Evolutionary conservation across 2,888 invertebrate genomes (phyloP), one percentile per base, ranked within the genome.

Genomic region (Bellardia pandia): DNA sequence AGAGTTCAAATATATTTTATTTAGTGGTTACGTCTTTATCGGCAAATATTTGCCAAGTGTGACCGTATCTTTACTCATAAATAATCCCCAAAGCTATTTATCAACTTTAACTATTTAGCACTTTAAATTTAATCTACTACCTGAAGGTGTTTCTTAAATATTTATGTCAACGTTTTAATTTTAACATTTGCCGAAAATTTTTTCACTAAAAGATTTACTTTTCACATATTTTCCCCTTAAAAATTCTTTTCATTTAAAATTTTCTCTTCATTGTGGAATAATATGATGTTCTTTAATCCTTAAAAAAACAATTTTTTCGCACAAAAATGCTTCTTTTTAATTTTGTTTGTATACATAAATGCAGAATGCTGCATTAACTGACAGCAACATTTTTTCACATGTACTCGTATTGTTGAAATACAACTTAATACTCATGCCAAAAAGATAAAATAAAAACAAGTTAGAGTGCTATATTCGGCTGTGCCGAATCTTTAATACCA

Each of bases 351-450:
- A 77, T 30, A 58, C 14, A 16, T 66, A 77, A 58, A 58, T 68
- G 30, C 14, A 77, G 4, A 68, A 30, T 77, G n/a, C 56, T 66
- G 40, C 23, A 23, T 23, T 23, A 23, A 66, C 30, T 77, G 56
- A 56, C 53, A 33, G 56, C 30, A 56, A 66, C 23, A 66, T 62
- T 48, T 62, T 48, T 75, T 9, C n/a, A 45, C n/a, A 33, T 33
- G 3, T 56, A 11, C n/a, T n/a, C n/a, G n/a, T n/a, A n/a, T 13
- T 56, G 53, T 64, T 64, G 9, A 45, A 45, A 23, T 45, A 77
- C 45, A 68, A 56, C 45, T 68, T 68, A 77, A 77, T 68, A 66
- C 45, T 40, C 58, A 23, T 30, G 23, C 30, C 23, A 53, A 53
- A 66, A 56, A 11, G 14, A 77, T 56, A 4, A 66, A 62, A 77